Evolutionary conservation across 2,888 invertebrate species (phyloP), one percentile per base, ranked within the genome.

Genomic region (Drosophila kanekoi): DNA sequence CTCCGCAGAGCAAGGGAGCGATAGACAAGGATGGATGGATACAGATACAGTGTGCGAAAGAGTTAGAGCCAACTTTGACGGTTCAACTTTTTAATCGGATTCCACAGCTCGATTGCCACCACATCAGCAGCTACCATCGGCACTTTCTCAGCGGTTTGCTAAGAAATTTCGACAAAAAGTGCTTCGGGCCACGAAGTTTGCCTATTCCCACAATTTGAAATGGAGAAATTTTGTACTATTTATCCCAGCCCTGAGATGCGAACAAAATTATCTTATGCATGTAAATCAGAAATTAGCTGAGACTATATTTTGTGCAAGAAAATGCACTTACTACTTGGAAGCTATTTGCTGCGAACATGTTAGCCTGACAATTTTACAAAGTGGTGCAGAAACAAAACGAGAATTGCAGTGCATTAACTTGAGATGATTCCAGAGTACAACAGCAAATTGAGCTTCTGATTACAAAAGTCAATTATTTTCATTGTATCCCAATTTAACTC

Each of bases 51-150:
- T 43, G 18, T 41, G 23, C 13, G 32, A 51, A 9, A 8, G 70
- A 51, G 43, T 14, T 33, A 52, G 53, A 53, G 57, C 38, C 70
- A 88, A 85, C 87, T 85, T 83, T 87, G 84, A 79, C 74, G 85
- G 77, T 58, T 86, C 59, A 85, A 88, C 79, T 85, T 85, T 88
- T 81, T 81, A 85, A 88, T 83, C 87, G 84, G 84, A 88, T 88
- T 88, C 84, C 69, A 11, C 33, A 69, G 70, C 83, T 70, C 85
- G 72, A 87, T 85, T 79, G 74, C 88, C 69, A 70, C 61, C 69
- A 64, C 76, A 70, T 72, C 72, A 59, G 60, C 59, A 48, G 35
- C 76, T 48, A 53, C 32, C 51, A 66, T 43, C 44, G 51, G 40
- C 41, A 44, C 56, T 73, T 62, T 51, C 47, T 57, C 45, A 56